Percentiles rank a stretch among this genome's conserved stretches.
Conservation (phyloP, 2,113 vertebrate species). For the Alethe diademata region DNA sequence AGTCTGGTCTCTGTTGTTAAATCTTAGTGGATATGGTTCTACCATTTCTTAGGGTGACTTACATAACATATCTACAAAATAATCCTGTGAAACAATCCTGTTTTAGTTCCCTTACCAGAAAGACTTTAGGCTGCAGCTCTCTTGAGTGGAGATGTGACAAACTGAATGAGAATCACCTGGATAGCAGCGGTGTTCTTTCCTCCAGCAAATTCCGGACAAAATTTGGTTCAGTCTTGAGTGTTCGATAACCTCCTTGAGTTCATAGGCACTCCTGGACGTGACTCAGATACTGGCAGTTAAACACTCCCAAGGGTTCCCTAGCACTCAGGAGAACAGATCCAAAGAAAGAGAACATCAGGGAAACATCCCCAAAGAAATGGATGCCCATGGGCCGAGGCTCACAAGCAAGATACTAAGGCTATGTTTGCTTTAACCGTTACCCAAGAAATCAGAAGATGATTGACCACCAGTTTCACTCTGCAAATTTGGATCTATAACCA, state of each 20-base stretch:
- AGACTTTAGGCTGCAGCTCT: background rate
- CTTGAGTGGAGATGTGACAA: background rate
- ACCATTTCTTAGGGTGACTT: background rate
- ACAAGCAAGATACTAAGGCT: background rate
- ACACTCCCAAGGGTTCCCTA: background rate
- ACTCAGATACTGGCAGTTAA: background rate
- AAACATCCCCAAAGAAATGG: background rate
- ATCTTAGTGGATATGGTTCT: background rate
- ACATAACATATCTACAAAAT: background rate
- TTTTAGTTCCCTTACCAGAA: background rate
- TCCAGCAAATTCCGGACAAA: background rate
- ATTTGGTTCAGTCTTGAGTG: background rate
- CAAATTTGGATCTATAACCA: background rate
- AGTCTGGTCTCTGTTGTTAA: background rate
- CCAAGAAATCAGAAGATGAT: background rate
- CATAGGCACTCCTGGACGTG: background rate
- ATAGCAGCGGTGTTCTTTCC: background rate
- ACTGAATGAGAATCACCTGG: background rate
- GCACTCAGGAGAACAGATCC: background rate
- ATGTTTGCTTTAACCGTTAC: background rate
- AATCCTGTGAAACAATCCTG: background rate
- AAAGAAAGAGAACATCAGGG: background rate
- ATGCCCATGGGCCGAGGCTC: fast-evolving
- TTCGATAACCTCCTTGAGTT: background rate
- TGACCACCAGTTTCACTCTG: background rate